Conservation (phyloP, 2,113 vertebrate genomes). For the Jaculus jaculus region DNA sequence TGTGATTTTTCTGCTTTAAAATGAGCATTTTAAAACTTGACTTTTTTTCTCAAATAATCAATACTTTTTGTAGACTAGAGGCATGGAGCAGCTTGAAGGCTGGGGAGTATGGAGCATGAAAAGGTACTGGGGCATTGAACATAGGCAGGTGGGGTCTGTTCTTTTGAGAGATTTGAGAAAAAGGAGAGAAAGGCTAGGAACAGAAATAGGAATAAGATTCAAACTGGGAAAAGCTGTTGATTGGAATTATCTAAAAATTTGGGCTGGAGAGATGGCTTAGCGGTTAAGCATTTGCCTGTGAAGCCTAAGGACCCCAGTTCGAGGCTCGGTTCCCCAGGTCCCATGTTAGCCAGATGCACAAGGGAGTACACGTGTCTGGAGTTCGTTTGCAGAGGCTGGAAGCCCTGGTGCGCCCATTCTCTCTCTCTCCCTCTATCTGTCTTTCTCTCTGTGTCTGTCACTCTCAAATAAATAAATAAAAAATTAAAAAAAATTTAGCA, state of each 20-base stretch:
- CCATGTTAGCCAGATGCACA: no score
- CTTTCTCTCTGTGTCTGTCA: no score
- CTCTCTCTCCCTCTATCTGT: no score
- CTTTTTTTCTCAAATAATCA: neutral
- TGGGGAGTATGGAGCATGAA: neutral
- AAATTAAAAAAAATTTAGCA: no score
- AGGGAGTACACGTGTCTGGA: no score
- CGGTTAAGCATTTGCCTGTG: no score
- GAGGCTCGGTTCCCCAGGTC: no score
- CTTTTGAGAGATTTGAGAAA: neutral
- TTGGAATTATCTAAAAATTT: neutral
- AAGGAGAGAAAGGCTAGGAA: neutral
- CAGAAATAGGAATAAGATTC: neutral
- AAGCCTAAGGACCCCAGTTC: no score
- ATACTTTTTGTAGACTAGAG: neutral
- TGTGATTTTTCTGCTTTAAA: neutral
- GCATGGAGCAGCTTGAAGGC: fast-evolving
- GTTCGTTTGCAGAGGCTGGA: no score
- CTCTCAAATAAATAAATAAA: no score
- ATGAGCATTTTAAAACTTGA: neutral
- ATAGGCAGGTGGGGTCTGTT: neutral
- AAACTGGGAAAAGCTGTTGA: neutral
- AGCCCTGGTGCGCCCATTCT: no score
- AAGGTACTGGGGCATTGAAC: neutral
- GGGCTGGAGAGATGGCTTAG: no score